These are phyloP conservation scores for Dasypogon diadema DNA, from an alignment of 2,888 invertebrate genomes.

Conservation along the genomic window DNA sequence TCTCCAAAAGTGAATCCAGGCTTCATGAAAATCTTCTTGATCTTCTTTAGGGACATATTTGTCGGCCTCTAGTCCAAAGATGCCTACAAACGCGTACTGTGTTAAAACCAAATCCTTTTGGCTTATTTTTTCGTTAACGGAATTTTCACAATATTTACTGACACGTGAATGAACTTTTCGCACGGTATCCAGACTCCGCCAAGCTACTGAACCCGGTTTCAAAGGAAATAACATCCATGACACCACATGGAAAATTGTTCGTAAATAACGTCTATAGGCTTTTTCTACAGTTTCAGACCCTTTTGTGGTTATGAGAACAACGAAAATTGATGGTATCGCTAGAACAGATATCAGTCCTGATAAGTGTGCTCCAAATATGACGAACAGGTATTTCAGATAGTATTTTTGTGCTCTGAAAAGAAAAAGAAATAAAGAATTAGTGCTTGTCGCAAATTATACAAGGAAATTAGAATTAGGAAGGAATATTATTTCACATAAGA, in stretches of 20 bases:
- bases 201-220: constrained; percentile 71
- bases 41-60: constrained; percentile 69
- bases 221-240: constrained; percentile 82
- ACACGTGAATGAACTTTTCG: constrained; percentile 74
- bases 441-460: too few species aligned
- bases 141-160: constrained; percentile 69
- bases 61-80: constrained; percentile 63
- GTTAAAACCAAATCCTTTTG: constrained; percentile 85
- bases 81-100: constrained; percentile 84
- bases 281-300: constrained; percentile 73
- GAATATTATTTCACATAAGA: too few species aligned
- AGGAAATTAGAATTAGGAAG: too few species aligned
- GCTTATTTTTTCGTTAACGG: constrained; percentile 69
- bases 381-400: constrained; percentile 75
- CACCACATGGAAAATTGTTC: constrained; percentile 78
- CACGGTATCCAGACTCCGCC: constrained; percentile 75
- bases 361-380: constrained; percentile 76
- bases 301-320: constrained; percentile 75
- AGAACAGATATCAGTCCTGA: constrained; percentile 78
- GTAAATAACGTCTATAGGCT: constrained; percentile 79
- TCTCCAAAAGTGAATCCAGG: constrained; percentile 83
- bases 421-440: constrained; percentile 22
- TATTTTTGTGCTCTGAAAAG: constrained; percentile 76
- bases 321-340: constrained; percentile 76
- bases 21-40: constrained; percentile 72